Evolutionary conservation across 2,113 vertebrate species (phyloP), one percentile per base, ranked within the genome.

Genomic region (Hippolais icterina): DNA sequence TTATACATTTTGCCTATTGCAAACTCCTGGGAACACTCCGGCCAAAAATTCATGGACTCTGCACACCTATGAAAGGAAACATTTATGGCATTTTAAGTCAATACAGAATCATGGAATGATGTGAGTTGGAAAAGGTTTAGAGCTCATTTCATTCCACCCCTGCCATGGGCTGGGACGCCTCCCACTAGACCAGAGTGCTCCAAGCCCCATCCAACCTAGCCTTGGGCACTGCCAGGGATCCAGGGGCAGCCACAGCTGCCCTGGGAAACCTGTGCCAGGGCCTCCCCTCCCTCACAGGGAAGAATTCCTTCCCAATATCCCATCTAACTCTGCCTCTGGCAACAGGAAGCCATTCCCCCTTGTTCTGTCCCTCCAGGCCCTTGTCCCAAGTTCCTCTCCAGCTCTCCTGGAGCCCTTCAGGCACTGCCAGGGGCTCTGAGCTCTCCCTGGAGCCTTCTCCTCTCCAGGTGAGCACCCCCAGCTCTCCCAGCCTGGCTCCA

Each of bases 281-380:
- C 18, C 77, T 59, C 0, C 0, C 25, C 44, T 23, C 19, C 37
- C 31, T 57, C 35, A 1, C 11, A 37, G 13, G 0, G 0, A 57
- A 0, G 0, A 57, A 65, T 65, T 65, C 5, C 52, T 52, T 14
- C 28, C 44, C 44, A 44, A 3, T 17, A 14, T 28, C 15, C 33
- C 59, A 52, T 16, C 76, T 0, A 8, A 0, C 27, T 44, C 37
- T 42, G 35, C 18, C 35, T 37, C 25, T 27, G 11, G 11, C 35
- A 71, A 1, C 10, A 17, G 8, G 14, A 70, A 54, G 3, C 25
- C 25, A 56, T 22, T 56, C 21, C 29, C 10, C 25, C 1, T 0
- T 41, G 13, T 11, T 20, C 42, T 71, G 4, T 41, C 16, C 6
- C 16, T 79, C 41, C 24, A 54, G 0, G 0, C 12, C n/a, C 29